Evolutionary conservation across 2,113 vertebrate species (phyloP).

Genomic region (Oostethus manadensis): DNA sequence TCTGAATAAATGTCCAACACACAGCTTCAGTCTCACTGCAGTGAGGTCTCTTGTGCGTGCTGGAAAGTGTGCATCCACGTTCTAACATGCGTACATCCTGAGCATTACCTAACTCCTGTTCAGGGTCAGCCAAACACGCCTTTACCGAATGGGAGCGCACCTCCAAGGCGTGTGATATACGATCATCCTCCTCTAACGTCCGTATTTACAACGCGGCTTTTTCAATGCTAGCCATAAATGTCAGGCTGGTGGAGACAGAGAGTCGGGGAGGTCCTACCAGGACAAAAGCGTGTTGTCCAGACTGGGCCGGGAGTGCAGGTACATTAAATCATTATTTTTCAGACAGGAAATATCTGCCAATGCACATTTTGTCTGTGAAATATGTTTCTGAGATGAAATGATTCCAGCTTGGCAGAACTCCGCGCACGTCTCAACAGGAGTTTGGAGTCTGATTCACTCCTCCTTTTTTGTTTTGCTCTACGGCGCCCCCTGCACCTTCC

Average conservation of each 20-base stretch:
- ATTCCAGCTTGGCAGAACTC: constrained; percentile 52
- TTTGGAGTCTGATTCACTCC: not conserved
- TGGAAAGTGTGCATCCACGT: constrained; percentile 17
- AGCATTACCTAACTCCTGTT: constrained; percentile 61
- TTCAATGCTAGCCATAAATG: constrained; percentile 59
- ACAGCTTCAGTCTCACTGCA: not conserved
- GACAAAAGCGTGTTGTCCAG: constrained; percentile 70
- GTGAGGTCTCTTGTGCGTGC: not conserved
- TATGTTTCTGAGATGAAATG: constrained; percentile 64
- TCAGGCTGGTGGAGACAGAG: constrained; percentile 64
- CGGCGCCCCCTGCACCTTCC: too few relatives aligned
- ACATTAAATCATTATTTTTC: constrained; percentile 67
- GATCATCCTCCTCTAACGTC: constrained; percentile 55
- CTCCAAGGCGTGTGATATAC: constrained; percentile 53
- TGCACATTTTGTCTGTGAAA: constrained; percentile 64
- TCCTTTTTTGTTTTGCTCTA: not conserved
- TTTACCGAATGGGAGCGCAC: constrained; percentile 49
- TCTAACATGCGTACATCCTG: constrained; percentile 58
- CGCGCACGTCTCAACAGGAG: constrained; percentile 28
- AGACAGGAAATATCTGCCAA: constrained; percentile 68
- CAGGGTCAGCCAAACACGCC: constrained; percentile 58
- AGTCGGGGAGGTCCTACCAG: constrained; percentile 59
- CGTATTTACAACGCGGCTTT: constrained; percentile 56
- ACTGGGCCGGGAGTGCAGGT: constrained; percentile 55
- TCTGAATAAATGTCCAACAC: not conserved